These are phyloP conservation scores for Sinocyclocheilus grahami DNA, from an alignment of 2,113 vertebrate species.

Conservation along the genomic window DNA sequence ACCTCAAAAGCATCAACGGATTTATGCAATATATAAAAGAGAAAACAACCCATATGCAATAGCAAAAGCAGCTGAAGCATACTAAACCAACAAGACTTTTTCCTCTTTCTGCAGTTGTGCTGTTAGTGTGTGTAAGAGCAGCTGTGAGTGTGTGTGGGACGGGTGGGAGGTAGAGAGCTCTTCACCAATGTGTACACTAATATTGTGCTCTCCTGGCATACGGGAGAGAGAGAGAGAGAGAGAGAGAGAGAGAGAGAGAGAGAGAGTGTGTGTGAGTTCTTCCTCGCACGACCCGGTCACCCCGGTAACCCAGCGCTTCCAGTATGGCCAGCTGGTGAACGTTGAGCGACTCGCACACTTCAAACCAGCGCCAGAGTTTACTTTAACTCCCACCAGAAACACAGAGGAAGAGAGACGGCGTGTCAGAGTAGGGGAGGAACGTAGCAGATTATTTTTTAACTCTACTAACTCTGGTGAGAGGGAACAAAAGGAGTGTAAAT, in stretches of 20 bases:
- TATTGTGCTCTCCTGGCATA: background rate
- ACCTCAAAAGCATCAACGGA: background rate
- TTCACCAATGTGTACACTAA: background rate
- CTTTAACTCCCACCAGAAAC: slow-evolving; percentile 59
- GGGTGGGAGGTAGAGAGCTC: slow-evolving; percentile 23
- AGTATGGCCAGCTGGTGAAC: slow-evolving; percentile 69
- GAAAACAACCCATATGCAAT: background rate
- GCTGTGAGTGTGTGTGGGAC: slow-evolving; percentile 14
- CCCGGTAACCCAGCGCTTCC: slow-evolving; percentile 73
- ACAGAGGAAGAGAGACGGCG: background rate
- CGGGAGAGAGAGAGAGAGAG: background rate
- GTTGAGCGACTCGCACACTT: slow-evolving; percentile 56
- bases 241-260: background rate
- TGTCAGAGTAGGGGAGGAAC: slow-evolving; percentile 39
- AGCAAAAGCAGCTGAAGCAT: background rate
- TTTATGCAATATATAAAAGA: background rate
- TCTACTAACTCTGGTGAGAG: background rate
- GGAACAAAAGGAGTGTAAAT: background rate
- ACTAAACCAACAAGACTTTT: background rate
- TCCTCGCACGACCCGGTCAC: slow-evolving; percentile 62
- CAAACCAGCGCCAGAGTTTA: slow-evolving; percentile 60
- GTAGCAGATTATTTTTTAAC: slow-evolving; percentile 35
- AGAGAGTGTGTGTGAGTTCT: too few relatives aligned
- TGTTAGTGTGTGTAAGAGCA: slow-evolving; percentile 14
- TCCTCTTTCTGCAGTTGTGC: background rate